Conservation (phyloP, 2,113 vertebrate genomes). For the Taxidea taxus region DNA sequence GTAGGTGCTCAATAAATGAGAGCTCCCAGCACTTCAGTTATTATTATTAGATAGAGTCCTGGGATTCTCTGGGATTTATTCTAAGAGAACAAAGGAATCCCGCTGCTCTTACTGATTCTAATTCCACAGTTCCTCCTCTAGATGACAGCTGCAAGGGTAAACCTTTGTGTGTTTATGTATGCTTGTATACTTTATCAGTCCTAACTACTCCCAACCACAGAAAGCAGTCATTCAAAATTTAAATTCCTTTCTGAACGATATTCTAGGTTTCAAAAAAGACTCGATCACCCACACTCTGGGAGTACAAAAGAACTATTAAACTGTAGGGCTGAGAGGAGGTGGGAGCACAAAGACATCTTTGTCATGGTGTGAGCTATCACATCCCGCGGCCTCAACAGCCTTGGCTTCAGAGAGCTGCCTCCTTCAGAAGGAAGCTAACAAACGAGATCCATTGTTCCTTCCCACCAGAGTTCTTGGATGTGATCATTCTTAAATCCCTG, state of each 20-base stretch:
- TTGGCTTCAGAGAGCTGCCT: not conserved
- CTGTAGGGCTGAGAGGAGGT: not conserved
- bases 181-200: not conserved
- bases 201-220: not conserved
- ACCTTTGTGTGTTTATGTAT: not conserved
- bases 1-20: not conserved
- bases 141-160: not conserved
- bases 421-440: conserved; percentile 4
- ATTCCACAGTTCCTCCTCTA: not conserved
- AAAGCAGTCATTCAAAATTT: conserved; percentile 15
- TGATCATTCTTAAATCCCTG: not conserved
- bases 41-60: not conserved
- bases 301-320: conserved; percentile 38
- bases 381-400: not conserved
- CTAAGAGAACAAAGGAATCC: not conserved
- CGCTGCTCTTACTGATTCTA: not conserved
- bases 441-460: not conserved
- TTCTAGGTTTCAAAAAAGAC: conserved; percentile 56
- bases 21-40: not conserved
- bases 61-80: not conserved
- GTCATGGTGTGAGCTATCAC: not conserved
- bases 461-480: conserved; percentile 20
- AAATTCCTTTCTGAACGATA: conserved; percentile 51
- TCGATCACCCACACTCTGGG: conserved; percentile 3
- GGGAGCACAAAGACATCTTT: conserved; percentile 36